These are phyloP conservation scores for Bambusicola thoracicus DNA, from an alignment of 2,113 vertebrate species.

Conservation along the genomic window DNA sequence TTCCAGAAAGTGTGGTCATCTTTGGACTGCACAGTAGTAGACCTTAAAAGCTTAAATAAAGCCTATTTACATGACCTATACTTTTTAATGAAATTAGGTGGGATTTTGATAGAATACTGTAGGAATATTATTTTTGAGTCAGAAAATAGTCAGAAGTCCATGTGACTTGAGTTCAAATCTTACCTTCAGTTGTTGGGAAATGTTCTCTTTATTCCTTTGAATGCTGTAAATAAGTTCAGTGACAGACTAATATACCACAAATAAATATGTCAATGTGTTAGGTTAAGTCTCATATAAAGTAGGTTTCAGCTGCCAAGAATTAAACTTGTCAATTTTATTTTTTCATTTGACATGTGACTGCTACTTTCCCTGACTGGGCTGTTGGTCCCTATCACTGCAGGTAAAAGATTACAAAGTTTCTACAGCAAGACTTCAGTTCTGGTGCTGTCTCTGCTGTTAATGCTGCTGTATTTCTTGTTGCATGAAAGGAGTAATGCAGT, in stretches of 20 bases:
- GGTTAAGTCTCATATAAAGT: neutral
- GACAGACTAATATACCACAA: too few relatives aligned
- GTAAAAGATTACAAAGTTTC: neutral
- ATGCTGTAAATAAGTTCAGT: neutral
- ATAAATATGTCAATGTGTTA: neutral
- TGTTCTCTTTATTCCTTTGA: neutral
- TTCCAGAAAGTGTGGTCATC: neutral
- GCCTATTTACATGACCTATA: neutral
- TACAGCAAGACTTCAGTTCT: neutral
- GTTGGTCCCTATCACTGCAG: neutral
- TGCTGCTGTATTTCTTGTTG: neutral
- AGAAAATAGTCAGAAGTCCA: neutral
- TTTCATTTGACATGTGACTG: neutral
- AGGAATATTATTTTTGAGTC: neutral
- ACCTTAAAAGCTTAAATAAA: neutral
- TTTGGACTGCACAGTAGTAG: neutral
- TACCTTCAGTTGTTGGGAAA: neutral
- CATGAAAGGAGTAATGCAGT: neutral
- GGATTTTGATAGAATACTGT: neutral
- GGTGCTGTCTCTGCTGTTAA: neutral
- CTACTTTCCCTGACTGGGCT: neutral
- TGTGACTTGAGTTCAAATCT: neutral
- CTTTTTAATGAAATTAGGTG: neutral
- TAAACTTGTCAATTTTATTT: neutral
- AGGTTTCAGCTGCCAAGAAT: neutral